Conservation (phyloP, 2,113 vertebrate genomes). For the Mirza zaza region DNA sequence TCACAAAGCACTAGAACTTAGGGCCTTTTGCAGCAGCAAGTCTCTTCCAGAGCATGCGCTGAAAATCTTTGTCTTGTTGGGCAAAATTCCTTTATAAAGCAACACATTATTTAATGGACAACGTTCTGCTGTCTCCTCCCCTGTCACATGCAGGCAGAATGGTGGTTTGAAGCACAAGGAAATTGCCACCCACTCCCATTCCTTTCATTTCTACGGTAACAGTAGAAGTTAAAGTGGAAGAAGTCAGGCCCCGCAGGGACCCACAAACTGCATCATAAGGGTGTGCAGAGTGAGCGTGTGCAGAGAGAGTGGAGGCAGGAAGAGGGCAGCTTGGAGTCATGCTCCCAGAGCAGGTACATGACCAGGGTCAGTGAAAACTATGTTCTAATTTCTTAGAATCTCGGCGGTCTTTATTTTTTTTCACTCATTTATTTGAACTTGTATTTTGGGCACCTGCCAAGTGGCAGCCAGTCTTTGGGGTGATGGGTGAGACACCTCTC, state of each 20-base stretch:
- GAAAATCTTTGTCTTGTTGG: not conserved
- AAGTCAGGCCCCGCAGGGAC: accelerated
- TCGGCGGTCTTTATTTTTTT: not conserved
- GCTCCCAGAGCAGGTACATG: accelerated
- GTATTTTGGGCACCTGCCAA: accelerated
- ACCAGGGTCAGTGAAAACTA: accelerated
- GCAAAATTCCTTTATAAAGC: not conserved
- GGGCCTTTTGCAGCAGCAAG: not conserved
- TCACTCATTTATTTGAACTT: not conserved
- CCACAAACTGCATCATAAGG: accelerated
- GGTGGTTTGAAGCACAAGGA: not conserved
- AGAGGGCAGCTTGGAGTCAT: accelerated
- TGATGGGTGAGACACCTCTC: accelerated
- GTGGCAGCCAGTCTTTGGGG: not conserved
- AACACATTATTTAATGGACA: not conserved
- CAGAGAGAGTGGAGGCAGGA: accelerated
- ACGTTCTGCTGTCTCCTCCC: not conserved
- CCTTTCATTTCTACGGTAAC: accelerated
- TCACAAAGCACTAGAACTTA: not conserved
- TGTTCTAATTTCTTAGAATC: not conserved
- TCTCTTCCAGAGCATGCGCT: not conserved
- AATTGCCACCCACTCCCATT: accelerated
- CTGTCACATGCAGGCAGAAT: not conserved
- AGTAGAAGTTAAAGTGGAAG: not conserved
- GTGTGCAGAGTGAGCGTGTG: not conserved